phyloP scores from a whole-genome alignment of 2,888 invertebrate species.

The Leucophenga maculata region DNA sequence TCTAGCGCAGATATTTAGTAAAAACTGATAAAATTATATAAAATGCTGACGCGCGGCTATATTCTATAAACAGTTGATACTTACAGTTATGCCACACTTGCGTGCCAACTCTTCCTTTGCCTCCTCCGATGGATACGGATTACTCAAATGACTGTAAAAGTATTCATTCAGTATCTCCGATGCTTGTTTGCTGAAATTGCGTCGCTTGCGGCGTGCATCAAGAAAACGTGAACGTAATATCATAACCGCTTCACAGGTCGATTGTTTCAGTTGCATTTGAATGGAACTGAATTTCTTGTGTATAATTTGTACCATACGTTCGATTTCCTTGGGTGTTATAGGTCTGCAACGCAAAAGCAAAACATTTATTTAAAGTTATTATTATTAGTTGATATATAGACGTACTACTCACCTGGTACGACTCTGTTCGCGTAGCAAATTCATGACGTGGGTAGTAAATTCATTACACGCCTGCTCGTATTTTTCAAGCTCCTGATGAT shows the following conservation, averaged over 20 bases:
- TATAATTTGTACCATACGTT: conserved; percentile 98
- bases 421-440: conserved; percentile 95
- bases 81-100: conserved; percentile 98
- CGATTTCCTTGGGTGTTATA: conserved; percentile 98
- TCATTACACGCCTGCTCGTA: conserved; percentile 99
- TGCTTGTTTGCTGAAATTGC: conserved; percentile 99
- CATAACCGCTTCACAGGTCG: conserved; percentile 99
- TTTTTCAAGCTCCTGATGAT: conserved; percentile 99
- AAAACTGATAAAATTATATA: too few relatives aligned
- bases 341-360: too few relatives aligned
- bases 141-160: conserved; percentile 99
- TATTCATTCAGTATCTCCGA: conserved; percentile 99
- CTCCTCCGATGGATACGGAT: conserved; percentile 99
- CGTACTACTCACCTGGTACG: conserved; percentile 78
- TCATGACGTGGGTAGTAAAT: conserved; percentile 99
- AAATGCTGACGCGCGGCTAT: too few relatives aligned
- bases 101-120: conserved; percentile 99
- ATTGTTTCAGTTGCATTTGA: conserved; percentile 99
- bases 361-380: neutral
- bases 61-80: too few relatives aligned
- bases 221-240: conserved; percentile 85
- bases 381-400: neutral
- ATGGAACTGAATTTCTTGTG: conserved; percentile 98
- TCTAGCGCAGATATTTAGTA: too few relatives aligned
- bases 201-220: conserved; percentile 89